Conservation (phyloP, 2,113 vertebrate genomes). For the Mesocricetus auratus region DNA sequence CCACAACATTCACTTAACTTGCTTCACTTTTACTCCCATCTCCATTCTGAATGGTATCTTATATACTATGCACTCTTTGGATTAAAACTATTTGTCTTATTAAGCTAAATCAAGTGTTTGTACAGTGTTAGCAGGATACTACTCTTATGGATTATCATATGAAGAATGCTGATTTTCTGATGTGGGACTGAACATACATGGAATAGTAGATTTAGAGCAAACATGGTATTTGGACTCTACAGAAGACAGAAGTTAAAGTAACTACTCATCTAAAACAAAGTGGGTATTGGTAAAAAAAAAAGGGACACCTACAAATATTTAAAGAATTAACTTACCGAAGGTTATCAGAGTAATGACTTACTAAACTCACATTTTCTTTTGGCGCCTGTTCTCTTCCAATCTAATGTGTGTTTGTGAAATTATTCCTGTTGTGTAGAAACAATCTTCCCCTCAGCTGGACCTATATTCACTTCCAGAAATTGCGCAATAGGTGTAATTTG, state of each 20-base stretch:
- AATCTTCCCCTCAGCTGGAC: neutral
- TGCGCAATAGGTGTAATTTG: conserved; percentile 42
- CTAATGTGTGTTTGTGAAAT: neutral
- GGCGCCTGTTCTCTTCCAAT: neutral
- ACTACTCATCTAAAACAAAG: neutral
- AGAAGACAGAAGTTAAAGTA: neutral
- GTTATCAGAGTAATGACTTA: conserved; percentile 16
- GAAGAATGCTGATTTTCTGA: neutral
- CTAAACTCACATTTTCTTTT: neutral
- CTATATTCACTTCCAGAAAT: neutral
- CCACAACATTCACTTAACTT: neutral
- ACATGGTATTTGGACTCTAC: neutral
- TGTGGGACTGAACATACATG: neutral
- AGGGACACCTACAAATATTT: neutral
- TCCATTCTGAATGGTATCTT: neutral
- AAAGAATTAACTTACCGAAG: neutral
- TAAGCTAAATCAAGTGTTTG: neutral
- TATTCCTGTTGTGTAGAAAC: neutral
- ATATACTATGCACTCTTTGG: neutral
- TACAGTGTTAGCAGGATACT: neutral
- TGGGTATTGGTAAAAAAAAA: neutral
- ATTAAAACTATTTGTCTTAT: neutral
- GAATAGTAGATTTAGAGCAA: neutral
- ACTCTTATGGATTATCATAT: neutral
- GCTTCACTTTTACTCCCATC: neutral